Evolutionary conservation across 2,888 invertebrate species (phyloP), one percentile per base, ranked within the genome.

Genomic region (Papilio demoleus): DNA sequence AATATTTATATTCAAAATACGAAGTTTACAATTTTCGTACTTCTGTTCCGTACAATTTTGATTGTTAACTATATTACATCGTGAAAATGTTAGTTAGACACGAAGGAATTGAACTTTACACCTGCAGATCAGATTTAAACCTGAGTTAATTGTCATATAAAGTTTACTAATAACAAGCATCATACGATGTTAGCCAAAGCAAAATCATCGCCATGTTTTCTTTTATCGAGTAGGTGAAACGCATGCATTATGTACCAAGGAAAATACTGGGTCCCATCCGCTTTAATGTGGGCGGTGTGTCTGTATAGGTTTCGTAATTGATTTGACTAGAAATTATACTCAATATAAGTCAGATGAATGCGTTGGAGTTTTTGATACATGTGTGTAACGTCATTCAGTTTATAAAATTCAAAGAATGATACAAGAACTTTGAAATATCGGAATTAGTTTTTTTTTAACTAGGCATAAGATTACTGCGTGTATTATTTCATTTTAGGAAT

Each of bases 151-250:
- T n/a, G n/a, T n/a, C n/a, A n/a, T n/a, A n/a, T n/a, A n/a, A n/a
- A n/a, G n/a, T n/a, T n/a, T n/a, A n/a, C n/a, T n/a, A n/a, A 14
- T 12, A 14, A 8, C 4, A 38, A 38, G 11, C 2, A 12, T 38
- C 11, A 38, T 12, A 9, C 4, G 8, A 17, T 17, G 17, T 17
- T 42, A 40, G n/a, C n/a, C 40, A 31, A 40, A 24, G 38, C 24
- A 19, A 45, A 17, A 34, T 74, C 78, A 76, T 79, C 76, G 69
- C 70, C 75, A 76, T 78, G 78, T 77, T 72, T 45, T 65, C 65
- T 83, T 82, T 81, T 85, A 77, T 77, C 50, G 72, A 77, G 81
- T 62, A 71, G 77, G 81, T 76, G 83, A 81, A 81, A 82, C 75
- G 76, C 67, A 76, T 77, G 73, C 78, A 80, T 83, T 82, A n/a